phyloP scores from a whole-genome alignment of 2,797 vertebrate genomes.

The Phalanger gymnotis region DNA sequence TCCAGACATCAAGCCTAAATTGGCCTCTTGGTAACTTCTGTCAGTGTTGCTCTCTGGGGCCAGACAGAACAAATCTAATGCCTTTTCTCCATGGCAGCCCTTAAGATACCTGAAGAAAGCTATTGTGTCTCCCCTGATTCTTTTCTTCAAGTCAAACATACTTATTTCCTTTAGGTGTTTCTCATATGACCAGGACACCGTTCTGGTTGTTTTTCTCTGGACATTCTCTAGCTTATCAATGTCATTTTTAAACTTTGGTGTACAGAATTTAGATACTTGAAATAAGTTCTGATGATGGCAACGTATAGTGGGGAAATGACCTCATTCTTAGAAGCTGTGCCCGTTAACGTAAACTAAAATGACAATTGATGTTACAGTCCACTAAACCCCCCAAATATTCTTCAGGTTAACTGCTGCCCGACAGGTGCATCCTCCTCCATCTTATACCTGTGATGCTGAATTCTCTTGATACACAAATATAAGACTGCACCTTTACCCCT shows the following conservation, averaged over 20 bases:
- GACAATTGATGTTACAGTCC: neutral
- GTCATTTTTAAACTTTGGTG: neutral
- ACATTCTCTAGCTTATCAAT: neutral
- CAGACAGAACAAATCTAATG: neutral
- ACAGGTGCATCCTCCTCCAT: neutral
- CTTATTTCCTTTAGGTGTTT: neutral
- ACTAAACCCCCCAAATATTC: neutral
- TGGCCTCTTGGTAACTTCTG: neutral
- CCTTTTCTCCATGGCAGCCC: neutral
- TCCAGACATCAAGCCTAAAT: neutral
- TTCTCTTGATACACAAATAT: neutral
- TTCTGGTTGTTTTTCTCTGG: neutral
- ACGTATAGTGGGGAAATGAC: neutral
- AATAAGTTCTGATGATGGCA: neutral
- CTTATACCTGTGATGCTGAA: neutral
- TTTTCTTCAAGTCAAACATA: neutral
- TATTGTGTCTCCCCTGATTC: neutral
- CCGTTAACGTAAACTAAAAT: neutral
- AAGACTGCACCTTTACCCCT: neutral
- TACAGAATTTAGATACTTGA: neutral
- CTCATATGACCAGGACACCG: neutral
- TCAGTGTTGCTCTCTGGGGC: neutral
- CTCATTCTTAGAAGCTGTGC: neutral
- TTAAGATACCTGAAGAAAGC: neutral
- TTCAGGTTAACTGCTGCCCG: neutral